phyloP scores from a whole-genome alignment of 2,888 invertebrate genomes.

The Lasioglossum oenotherae region DNA sequence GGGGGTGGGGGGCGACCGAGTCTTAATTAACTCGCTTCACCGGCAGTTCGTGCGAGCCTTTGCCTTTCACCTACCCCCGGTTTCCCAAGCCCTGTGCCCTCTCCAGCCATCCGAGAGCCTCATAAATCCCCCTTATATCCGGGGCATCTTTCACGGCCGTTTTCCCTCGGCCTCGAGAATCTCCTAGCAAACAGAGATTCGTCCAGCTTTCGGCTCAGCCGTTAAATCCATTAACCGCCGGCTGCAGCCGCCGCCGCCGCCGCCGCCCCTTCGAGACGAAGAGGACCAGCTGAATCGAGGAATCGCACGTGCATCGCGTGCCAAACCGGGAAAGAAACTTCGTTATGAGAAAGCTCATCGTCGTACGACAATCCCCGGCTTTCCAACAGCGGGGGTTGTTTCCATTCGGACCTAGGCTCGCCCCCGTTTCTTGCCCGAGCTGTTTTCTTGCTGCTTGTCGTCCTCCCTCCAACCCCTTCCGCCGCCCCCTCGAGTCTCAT shows the following conservation, averaged over 20 bases:
- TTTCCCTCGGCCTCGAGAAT: conserved; percentile 35
- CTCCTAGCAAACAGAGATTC: conserved; percentile 49
- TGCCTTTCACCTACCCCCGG: conserved; percentile 46
- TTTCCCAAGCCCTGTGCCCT: conserved; percentile 16
- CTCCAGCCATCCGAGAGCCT: conserved; percentile 21
- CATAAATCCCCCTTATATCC: conserved; percentile 75
- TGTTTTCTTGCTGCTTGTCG: conserved; percentile 42
- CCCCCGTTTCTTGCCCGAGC: conserved; percentile 51
- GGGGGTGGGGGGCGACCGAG: conserved; percentile 27
- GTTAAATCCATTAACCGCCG: conserved; percentile 69
- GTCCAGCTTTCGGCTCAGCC: conserved; percentile 58
- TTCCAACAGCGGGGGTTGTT: conserved; percentile 31
- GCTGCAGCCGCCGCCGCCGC: conserved; percentile 25
- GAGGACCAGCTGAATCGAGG: conserved; percentile 35
- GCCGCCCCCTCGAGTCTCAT: conserved; percentile 55
- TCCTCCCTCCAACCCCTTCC: conserved; percentile 29
- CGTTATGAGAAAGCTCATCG: conserved; percentile 71
- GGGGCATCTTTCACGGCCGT: conserved; percentile 64
- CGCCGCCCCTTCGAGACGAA: no score
- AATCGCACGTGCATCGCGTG: conserved; percentile 71
- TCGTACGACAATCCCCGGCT: conserved; percentile 58
- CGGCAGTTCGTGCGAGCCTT: conserved; percentile 60
- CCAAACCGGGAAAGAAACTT: conserved; percentile 66
- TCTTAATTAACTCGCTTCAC: conserved; percentile 78
- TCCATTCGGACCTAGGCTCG: conserved; percentile 57